Evolutionary conservation across 2,797 vertebrate genomes (phyloP).

Genomic region (Cryptoblepharus egeriae): DNA sequence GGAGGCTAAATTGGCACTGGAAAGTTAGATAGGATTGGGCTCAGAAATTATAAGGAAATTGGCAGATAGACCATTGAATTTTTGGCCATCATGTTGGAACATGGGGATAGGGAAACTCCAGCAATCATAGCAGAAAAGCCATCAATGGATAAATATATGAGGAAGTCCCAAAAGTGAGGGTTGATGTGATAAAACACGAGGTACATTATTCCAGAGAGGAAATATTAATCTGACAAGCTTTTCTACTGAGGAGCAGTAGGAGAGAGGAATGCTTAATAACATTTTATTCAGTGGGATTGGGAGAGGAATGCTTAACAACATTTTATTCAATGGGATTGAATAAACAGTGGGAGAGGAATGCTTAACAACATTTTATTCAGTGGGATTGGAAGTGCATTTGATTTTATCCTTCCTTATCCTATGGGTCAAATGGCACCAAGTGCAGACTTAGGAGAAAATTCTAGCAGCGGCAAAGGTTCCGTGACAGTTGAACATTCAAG

Average conservation of each 20-base stretch:
- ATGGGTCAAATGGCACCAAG: background rate
- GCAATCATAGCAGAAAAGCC: background rate
- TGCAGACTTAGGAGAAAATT: background rate
- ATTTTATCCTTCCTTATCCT: background rate
- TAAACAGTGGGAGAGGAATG: background rate
- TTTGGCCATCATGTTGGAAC: background rate
- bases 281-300: too few relatives aligned
- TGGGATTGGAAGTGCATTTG: background rate
- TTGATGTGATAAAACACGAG: background rate
- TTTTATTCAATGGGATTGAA: too few relatives aligned
- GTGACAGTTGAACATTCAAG: conserved; percentile 35
- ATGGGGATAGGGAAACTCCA: background rate
- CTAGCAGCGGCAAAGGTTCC: conserved; percentile 31
- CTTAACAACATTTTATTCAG: background rate
- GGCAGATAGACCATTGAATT: background rate
- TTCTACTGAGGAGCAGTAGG: too few relatives aligned
- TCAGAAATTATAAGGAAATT: too few relatives aligned
- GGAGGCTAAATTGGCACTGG: too few relatives aligned
- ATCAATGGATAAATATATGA: background rate
- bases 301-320: too few relatives aligned
- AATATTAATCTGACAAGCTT: background rate
- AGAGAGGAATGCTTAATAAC: too few relatives aligned
- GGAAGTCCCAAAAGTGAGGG: too few relatives aligned
- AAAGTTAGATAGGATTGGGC: too few relatives aligned
- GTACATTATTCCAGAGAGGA: background rate